phyloP scores from a whole-genome alignment of 1,140 invertebrate genomes.

The Mercenaria mercenaria region DNA sequence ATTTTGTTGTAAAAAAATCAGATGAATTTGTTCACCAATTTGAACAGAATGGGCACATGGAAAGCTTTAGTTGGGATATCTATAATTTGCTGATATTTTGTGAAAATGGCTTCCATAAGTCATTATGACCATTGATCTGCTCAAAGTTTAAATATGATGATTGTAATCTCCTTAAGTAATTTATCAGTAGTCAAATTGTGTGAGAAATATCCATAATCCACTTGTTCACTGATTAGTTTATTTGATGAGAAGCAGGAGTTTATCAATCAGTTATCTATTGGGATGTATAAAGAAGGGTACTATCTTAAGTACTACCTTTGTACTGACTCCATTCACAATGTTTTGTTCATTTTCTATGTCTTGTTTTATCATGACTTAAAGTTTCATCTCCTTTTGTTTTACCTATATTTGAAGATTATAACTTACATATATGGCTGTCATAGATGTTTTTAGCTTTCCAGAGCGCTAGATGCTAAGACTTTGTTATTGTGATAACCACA shows the following conservation, averaged over 20 bases:
- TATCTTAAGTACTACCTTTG: constrained; percentile 44
- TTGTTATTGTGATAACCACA: too few relatives aligned
- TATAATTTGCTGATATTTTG: too few relatives aligned
- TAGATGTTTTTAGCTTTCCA: too few relatives aligned
- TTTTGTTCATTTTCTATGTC: background rate
- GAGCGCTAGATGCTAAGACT: too few relatives aligned
- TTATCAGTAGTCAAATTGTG: constrained; percentile 8
- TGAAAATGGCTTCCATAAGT: too few relatives aligned
- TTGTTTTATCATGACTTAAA: constrained; percentile 16
- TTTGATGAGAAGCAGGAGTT: background rate
- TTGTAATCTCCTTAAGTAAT: constrained; percentile 26
- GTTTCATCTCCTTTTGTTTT: background rate
- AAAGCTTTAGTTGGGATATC: too few relatives aligned
- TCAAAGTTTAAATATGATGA: background rate
- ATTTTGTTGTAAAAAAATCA: too few relatives aligned
- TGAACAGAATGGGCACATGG: too few relatives aligned
- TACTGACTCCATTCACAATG: background rate
- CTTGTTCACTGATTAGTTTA: constrained; percentile 16
- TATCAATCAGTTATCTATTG: constrained; percentile 25
- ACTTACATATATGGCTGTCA: too few relatives aligned
- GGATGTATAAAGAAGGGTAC: background rate
- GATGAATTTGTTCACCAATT: too few relatives aligned
- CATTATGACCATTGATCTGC: background rate
- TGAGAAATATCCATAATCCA: constrained; percentile 28
- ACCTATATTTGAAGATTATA: too few relatives aligned